These are phyloP conservation scores for Eumaeus atala DNA, from an alignment of 1,140 invertebrate species.

Conservation along the genomic window DNA sequence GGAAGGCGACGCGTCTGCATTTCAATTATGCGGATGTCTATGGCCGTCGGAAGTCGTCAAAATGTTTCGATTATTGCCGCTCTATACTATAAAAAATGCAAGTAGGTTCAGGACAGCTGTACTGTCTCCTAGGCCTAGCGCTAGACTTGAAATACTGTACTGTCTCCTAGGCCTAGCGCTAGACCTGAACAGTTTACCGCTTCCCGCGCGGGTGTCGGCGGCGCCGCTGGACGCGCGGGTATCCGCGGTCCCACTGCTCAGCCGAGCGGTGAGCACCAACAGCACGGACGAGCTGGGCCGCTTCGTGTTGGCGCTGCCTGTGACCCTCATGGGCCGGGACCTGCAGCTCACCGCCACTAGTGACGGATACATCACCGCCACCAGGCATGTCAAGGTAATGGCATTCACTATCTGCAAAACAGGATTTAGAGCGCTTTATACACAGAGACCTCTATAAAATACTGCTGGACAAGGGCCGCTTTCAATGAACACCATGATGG, in stretches of 20 bases:
- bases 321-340: slow-evolving; percentile 41
- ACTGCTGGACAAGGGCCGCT: no score
- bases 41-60: no score
- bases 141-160: slow-evolving; percentile 30
- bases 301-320: slow-evolving; percentile 39
- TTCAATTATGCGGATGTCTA: no score
- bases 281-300: slow-evolving; percentile 37
- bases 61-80: no score
- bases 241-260: slow-evolving; percentile 25
- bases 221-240: slow-evolving; percentile 27
- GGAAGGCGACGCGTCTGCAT: no score
- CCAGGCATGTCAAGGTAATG: slow-evolving; percentile 43
- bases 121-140: background rate
- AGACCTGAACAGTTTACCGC: slow-evolving; percentile 38
- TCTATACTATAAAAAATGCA: no score
- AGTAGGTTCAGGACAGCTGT: no score
- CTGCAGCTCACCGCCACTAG: slow-evolving; percentile 30
- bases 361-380: slow-evolving; percentile 41
- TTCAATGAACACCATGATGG: no score
- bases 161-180: slow-evolving; percentile 38
- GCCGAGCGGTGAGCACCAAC: slow-evolving; percentile 27
- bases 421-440: no score
- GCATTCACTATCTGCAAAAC: no score
- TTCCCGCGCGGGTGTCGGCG: no score
- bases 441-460: no score